Base-by-base conservation (phyloP, 2,888 invertebrate species). In the Leptopilina syphax region DNA sequence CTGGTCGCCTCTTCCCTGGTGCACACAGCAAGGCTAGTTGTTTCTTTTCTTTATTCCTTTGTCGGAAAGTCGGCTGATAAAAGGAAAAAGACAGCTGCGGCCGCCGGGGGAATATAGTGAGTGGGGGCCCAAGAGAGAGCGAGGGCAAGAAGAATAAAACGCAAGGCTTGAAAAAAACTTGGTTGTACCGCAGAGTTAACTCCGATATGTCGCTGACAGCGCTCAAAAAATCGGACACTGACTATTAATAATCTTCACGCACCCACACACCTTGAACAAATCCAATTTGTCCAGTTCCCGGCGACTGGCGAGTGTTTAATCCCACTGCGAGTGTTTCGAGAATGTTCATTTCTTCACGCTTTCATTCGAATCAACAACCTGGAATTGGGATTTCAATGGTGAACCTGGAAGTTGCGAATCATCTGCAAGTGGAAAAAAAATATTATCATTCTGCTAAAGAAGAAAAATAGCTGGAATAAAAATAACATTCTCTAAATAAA, bases 1-100 rank as follows among this genome's bases (percentile, higher is more conserved):
- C 82, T 84, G 83, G 77, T 81, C 77, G 83, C 83, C 85, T 84
- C 79, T 76, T 81, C 84, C 83, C 84, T 83, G 81, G 10, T 50
- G 50, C 50, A 50, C 84, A 86, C 86, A 85, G 86, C 86, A 86
- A 87, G 88, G 85, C 89, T 90, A 90, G 90, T 90, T 90, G 90
- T 91, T 91, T 90, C 90, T 90, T 91, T 91, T 91, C 90, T 91
- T 91, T 90, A 90, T 90, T 90, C 90, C 91, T 90, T 91, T 91
- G 90, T 91, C 90, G 90, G 90, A 90, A 91, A 90, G 90, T 91
- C 89, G 90, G 90, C 90, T 89, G 77, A 77, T 80, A 82, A 84
- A 84, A 84, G 80, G 81, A 85, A 83, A 83, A 83, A 80, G 82
- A 85, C 83, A 84, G 83, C 83, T 84, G 50, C 50, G 83, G 82